Evolutionary conservation across 2,113 vertebrate genomes (phyloP).

Genomic region (Rutilus rutilus): DNA sequence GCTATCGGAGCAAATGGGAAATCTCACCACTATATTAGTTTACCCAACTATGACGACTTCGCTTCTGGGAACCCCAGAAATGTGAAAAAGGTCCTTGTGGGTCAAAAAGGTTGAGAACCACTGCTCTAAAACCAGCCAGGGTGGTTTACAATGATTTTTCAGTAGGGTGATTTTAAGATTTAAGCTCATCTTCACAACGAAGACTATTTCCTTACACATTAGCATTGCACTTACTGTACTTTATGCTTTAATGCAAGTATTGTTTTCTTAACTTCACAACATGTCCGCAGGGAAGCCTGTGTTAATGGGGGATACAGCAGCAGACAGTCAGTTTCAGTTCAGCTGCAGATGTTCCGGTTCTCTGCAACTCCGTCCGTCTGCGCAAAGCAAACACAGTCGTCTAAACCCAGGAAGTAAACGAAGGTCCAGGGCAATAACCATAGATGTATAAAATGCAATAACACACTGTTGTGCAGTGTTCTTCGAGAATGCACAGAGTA

Average conservation of each 20-base stretch:
- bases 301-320: slow-evolving; percentile 46
- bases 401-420: background rate
- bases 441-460: too few species aligned
- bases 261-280: slow-evolving; percentile 60
- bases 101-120: background rate
- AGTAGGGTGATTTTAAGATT: background rate
- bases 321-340: slow-evolving; percentile 43
- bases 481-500: background rate
- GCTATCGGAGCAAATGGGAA: too few species aligned
- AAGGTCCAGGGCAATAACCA: background rate
- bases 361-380: background rate
- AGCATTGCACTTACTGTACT: slow-evolving; percentile 29
- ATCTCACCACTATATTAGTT: too few species aligned
- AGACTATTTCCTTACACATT: background rate
- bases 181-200: background rate
- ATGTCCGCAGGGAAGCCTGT: slow-evolving; percentile 55
- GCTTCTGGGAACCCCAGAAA: too few species aligned
- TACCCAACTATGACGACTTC: too few species aligned
- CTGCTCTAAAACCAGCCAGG: background rate
- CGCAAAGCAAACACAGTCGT: slow-evolving; percentile 29
- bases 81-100: too few species aligned
- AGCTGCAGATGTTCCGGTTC: slow-evolving; percentile 21
- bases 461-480: slow-evolving; percentile 21
- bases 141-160: background rate
- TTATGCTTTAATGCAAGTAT: slow-evolving; percentile 49